Percentiles rank a stretch among this genome's conserved stretches.
Evolutionary conservation across 2,797 vertebrate species (phyloP).

Genomic region (Synaphobranchus kaupii): DNA sequence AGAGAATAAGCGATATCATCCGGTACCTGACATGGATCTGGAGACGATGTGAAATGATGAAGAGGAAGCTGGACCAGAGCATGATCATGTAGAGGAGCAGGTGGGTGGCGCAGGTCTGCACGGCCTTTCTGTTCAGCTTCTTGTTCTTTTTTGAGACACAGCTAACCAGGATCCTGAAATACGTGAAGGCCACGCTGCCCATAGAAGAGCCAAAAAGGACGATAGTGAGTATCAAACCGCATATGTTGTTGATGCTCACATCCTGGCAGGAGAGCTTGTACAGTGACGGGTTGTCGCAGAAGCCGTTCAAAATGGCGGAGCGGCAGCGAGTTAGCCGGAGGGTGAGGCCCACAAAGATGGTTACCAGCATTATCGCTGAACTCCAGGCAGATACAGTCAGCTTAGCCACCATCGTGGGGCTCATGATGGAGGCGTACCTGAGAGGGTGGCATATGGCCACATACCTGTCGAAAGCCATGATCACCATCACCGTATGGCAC

Average conservation of each 20-base stretch:
- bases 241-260: conserved; percentile 56
- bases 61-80: conserved; percentile 62
- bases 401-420: conserved; percentile 21
- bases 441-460: conserved; percentile 78
- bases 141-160: conserved; percentile 55
- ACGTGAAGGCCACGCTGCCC: conserved; percentile 48
- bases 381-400: conserved; percentile 60
- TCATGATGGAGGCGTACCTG: neutral
- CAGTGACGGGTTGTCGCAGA: conserved; percentile 53
- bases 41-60: conserved; percentile 61
- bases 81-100: conserved; percentile 64
- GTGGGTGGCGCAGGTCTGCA: conserved; percentile 64
- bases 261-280: conserved; percentile 66
- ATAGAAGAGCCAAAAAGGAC: conserved; percentile 51
- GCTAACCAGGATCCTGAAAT: conserved; percentile 42
- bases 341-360: conserved; percentile 49
- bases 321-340: conserved; percentile 41
- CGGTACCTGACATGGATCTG: conserved; percentile 58
- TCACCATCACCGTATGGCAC: conserved; percentile 77
- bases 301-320: too few species aligned
- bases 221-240: conserved; percentile 52
- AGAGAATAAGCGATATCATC: conserved; percentile 58
- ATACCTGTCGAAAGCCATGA: conserved; percentile 81
- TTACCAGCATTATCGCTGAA: conserved; percentile 51
- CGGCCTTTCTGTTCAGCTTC: conserved; percentile 58